Evolutionary conservation across 2,797 vertebrate genomes (phyloP).

Genomic region (Sebastes hubbsi): DNA sequence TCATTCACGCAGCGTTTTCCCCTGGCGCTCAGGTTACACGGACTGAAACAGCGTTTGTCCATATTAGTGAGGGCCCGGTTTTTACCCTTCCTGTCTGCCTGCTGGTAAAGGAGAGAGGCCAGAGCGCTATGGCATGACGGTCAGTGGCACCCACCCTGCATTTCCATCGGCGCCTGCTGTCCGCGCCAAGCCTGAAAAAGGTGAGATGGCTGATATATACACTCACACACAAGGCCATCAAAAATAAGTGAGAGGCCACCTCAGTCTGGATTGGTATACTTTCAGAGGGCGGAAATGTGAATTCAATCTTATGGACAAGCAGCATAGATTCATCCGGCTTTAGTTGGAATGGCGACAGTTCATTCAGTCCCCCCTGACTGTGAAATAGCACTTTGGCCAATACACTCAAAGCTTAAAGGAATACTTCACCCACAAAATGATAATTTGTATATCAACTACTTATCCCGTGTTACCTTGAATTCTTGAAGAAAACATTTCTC

Average conservation of each 20-base stretch:
- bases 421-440: no score
- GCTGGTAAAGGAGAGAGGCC: conserved; percentile 66
- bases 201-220: conserved; percentile 89
- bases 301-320: conserved; percentile 19
- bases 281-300: conserved; percentile 27
- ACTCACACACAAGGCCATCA: conserved; percentile 44
- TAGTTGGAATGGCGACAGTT: conserved; percentile 1
- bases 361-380: background rate
- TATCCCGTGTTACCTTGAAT: no score
- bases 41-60: conserved; percentile 69
- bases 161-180: conserved; percentile 71
- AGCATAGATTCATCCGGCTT: conserved; percentile 11
- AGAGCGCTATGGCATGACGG: conserved; percentile 62
- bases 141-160: conserved; percentile 72
- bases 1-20: conserved; percentile 61
- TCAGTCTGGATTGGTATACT: conserved; percentile 5
- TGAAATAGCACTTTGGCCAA: conserved; percentile 1
- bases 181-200: conserved; percentile 71
- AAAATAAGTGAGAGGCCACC: conserved; percentile 46
- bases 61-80: conserved; percentile 54
- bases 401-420: background rate
- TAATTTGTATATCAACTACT: no score
- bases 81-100: conserved; percentile 74
- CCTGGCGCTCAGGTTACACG: conserved; percentile 66
- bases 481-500: no score